Base-by-base conservation (phyloP, 2,797 vertebrate genomes). In the Pangasius sanitwongsei region DNA sequence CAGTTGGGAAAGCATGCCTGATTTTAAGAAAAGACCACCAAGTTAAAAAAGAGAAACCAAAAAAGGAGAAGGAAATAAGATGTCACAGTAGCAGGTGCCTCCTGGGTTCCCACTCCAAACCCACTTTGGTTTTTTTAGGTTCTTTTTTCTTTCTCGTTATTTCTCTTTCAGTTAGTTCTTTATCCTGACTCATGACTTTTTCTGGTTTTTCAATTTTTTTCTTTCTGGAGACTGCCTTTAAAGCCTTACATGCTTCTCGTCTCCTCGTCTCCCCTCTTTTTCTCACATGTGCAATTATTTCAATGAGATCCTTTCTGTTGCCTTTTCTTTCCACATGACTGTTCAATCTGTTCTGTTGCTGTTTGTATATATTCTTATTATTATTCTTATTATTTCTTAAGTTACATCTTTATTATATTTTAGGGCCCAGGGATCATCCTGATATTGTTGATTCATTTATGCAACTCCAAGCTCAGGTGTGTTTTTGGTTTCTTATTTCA, bases 391-490 rank as follows among this genome's bases (percentile, higher is more conserved):
- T 98, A 99, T 99, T 98, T 99, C 97, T 99, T 99, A 98, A 99
- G 98, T 99, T 99, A 99, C 99, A 99, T 99, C 98, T 99, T 99
- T 99, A 99, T 99, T 99, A 99, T 99, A 99, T 99, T 99, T 99
- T 99, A 99, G 99, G 99, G 98, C 98, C 98, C 98, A 99, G 99
- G 98, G 98, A 99, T 99, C 99, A 99, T 99, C 99, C 99, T 99
- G 98, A 99, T 99, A 99, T 99, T 99, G 99, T 99, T 99, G 99
- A 99, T 99, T 99, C 98, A 99, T 99, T 99, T 99, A 99, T 99
- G 99, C 99, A 99, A 99, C 98, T 99, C 98, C 98, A 99, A 98
- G 98, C 98, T 99, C 98, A 99, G 98, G 99, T 99, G 98, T 99
- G 98, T 99, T 99, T 97, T 99, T 99, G 97, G 98, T 99, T 99